phyloP scores from a whole-genome alignment of 1,140 invertebrate species.

The Pomacea maculata region DNA sequence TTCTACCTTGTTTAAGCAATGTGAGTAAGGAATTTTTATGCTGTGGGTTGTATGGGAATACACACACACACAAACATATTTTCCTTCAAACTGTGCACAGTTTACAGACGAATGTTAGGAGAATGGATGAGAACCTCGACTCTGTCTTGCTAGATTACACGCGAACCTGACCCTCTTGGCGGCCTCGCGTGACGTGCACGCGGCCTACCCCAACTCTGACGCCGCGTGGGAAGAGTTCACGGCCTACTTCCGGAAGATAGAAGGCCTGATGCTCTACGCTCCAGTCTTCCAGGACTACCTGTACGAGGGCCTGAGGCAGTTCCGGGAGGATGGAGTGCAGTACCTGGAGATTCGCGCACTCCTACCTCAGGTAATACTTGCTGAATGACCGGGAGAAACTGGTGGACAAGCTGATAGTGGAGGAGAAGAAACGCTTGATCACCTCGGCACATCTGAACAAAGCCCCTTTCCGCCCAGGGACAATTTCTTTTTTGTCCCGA shows the following conservation, averaged over 20 bases:
- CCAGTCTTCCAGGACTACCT: slow-evolving; percentile 79
- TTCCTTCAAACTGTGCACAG: not conserved
- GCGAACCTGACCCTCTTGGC: slow-evolving; percentile 72
- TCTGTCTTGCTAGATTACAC: slow-evolving; percentile 62
- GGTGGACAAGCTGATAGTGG: no score
- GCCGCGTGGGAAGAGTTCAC: slow-evolving; percentile 76
- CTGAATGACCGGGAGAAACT: no score
- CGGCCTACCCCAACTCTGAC: slow-evolving; percentile 72
- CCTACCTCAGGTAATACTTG: slow-evolving; percentile 58
- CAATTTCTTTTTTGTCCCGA: no score
- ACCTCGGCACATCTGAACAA: no score
- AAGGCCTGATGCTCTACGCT: slow-evolving; percentile 74
- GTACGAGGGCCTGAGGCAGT: slow-evolving; percentile 75
- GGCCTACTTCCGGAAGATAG: slow-evolving; percentile 72
- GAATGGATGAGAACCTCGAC: no score
- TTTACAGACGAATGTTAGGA: not conserved
- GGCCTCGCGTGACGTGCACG: slow-evolving; percentile 68
- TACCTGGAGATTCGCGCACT: slow-evolving; percentile 78
- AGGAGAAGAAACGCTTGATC: no score
- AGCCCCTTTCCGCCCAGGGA: no score
- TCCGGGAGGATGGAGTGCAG: slow-evolving; percentile 81
- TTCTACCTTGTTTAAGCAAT: not conserved
- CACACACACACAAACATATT: slow-evolving; percentile 1
- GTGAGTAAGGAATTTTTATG: not conserved
- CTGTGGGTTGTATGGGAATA: not conserved